Percentiles rank a stretch among this genome's conserved stretches.
phyloP scores from a whole-genome alignment of 2,113 vertebrate genomes.

The Madoqua kirkii region DNA sequence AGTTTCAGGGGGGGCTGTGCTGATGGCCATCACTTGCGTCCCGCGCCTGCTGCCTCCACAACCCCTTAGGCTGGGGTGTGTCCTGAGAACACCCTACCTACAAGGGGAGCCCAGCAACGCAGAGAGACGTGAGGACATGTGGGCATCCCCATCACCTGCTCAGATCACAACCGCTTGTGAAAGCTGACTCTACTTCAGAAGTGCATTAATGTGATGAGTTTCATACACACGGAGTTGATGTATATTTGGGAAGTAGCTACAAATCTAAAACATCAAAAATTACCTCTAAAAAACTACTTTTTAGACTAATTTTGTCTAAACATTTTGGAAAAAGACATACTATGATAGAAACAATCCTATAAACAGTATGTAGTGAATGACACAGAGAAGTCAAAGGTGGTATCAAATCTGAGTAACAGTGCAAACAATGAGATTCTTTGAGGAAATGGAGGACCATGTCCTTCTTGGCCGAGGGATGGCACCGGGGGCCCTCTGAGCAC shows the following conservation, averaged over 20 bases:
- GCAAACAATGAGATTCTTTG: not conserved
- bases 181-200: not conserved
- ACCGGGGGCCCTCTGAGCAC: rapidly evolving
- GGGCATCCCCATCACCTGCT: not conserved
- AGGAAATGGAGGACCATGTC: not conserved
- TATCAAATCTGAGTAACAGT: not conserved
- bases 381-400: not conserved
- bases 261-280: not conserved
- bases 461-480: rapidly evolving
- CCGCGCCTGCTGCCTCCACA: rapidly evolving
- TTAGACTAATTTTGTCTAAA: not conserved
- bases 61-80: not conserved
- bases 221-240: not conserved
- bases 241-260: not conserved
- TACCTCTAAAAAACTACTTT: not conserved
- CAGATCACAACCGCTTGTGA: not conserved
- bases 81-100: not conserved
- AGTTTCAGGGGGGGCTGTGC: not conserved
- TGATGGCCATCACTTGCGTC: rapidly evolving
- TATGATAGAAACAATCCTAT: not conserved
- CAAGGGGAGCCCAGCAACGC: not conserved
- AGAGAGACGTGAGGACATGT: rapidly evolving
- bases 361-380: not conserved
- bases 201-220: too few relatives aligned
- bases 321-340: not conserved